phyloP scores from a whole-genome alignment of 1,140 invertebrate species.

The Bemisia tabaci region DNA sequence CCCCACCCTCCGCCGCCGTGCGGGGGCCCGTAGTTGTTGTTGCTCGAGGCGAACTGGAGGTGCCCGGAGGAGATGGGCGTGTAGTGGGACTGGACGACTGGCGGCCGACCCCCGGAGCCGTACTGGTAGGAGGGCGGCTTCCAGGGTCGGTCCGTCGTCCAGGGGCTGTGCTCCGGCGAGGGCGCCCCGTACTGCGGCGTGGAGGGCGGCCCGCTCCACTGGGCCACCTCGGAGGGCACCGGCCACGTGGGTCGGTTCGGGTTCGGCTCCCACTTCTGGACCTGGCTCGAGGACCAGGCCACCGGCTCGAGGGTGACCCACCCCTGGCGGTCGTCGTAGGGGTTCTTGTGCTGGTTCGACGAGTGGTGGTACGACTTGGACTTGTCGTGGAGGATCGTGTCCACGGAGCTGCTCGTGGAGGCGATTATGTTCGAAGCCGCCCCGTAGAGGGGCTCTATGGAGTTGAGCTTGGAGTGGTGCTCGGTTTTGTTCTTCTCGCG shows the following conservation, averaged over 20 bases:
- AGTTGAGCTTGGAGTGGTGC: slow-evolving; percentile 21
- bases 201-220: neutral
- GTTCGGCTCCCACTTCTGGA: slow-evolving; percentile 55
- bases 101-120: neutral
- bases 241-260: slow-evolving; percentile 31
- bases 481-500: slow-evolving; percentile 14
- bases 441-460: slow-evolving; percentile 15
- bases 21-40: neutral
- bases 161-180: slow-evolving; percentile 19
- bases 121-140: slow-evolving; percentile 25
- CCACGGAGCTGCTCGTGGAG: slow-evolving; percentile 5
- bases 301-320: slow-evolving; percentile 64
- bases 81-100: slow-evolving; percentile 8
- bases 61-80: slow-evolving; percentile 9
- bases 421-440: slow-evolving; percentile 11
- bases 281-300: slow-evolving; percentile 62
- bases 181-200: neutral
- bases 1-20: slow-evolving; percentile 30
- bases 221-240: slow-evolving; percentile 18
- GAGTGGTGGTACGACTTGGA: slow-evolving; percentile 23
- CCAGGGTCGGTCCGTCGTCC: slow-evolving; percentile 29
- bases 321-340: slow-evolving; percentile 50
- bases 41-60: neutral
- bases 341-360: slow-evolving; percentile 35
- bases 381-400: slow-evolving; percentile 19